These are phyloP conservation scores for Cynocephalus volans DNA, from an alignment of 2,113 vertebrate species.

Conservation along the genomic window DNA sequence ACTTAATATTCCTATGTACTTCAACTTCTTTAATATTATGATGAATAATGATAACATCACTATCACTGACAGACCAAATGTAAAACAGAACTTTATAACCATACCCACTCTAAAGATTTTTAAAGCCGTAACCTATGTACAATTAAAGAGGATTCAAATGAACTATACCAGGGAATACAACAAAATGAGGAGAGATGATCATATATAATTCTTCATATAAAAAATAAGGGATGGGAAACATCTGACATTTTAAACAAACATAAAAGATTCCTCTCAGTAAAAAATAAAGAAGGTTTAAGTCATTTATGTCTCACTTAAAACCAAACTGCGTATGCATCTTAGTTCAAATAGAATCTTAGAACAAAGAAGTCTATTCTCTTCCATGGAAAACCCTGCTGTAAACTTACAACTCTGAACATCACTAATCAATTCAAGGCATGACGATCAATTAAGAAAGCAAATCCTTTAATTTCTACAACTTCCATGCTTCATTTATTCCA, in stretches of 20 bases:
- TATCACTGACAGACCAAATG: not conserved
- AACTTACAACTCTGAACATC: conserved; percentile 60
- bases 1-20: conserved; percentile 48
- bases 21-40: not conserved
- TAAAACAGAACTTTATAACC: conserved; percentile 60
- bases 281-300: conserved; percentile 71
- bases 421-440: conserved; percentile 58
- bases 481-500: conserved; percentile 36
- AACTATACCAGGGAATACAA: not conserved
- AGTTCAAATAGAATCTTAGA: conserved; percentile 78
- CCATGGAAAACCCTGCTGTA: conserved; percentile 57
- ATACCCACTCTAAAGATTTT: not conserved
- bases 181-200: conserved; percentile 28
- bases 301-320: conserved; percentile 78
- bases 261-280: conserved; percentile 70
- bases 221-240: conserved; percentile 68
- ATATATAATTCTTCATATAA: conserved; percentile 57
- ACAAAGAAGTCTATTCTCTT: conserved; percentile 81
- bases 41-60: conserved; percentile 29
- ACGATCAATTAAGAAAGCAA: conserved; percentile 67
- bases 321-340: conserved; percentile 76
- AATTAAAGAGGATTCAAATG: conserved; percentile 39
- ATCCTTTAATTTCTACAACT: conserved; percentile 63
- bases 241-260: conserved; percentile 80
- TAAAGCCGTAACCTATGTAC: not conserved